Percentiles rank a stretch among this genome's conserved stretches.
Conservation (phyloP, 2,888 invertebrate species). For the Hirudinaria manillensis region DNA sequence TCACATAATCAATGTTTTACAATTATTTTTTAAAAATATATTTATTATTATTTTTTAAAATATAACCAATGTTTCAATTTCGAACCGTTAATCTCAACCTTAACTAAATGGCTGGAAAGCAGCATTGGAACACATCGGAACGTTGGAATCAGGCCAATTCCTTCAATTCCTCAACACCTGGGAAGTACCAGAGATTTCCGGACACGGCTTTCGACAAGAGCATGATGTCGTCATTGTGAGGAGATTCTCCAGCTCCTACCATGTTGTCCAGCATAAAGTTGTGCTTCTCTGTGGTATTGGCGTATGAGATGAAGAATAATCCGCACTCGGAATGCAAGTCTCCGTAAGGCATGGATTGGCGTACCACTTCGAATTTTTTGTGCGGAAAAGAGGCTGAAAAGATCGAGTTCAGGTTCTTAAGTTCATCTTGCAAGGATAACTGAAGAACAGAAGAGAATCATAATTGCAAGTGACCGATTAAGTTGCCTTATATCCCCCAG, state of each 20-base stretch:
- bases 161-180: slow-evolving; percentile 47
- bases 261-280: slow-evolving; percentile 54
- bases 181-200: slow-evolving; percentile 55
- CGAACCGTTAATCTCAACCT: not conserved
- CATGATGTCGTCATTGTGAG: slow-evolving; percentile 52
- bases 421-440: too few relatives aligned
- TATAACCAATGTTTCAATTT: too few relatives aligned
- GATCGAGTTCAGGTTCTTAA: too few relatives aligned
- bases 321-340: slow-evolving; percentile 47
- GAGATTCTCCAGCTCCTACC: slow-evolving; percentile 47
- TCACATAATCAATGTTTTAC: too few relatives aligned
- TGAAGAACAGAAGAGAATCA: too few relatives aligned
- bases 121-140: not conserved
- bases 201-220: slow-evolving; percentile 47
- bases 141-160: slow-evolving; percentile 38
- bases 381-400: not conserved
- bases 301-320: slow-evolving; percentile 53
- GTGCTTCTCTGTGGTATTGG: slow-evolving; percentile 48
- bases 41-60: too few relatives aligned
- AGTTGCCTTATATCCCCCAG: too few relatives aligned
- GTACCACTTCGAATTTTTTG: slow-evolving; percentile 49
- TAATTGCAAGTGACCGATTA: too few relatives aligned
- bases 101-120: not conserved
- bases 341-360: slow-evolving; percentile 54
- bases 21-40: too few relatives aligned